Evolutionary conservation across 2,888 invertebrate species (phyloP).

Genomic region (Uropetala carovei): DNA sequence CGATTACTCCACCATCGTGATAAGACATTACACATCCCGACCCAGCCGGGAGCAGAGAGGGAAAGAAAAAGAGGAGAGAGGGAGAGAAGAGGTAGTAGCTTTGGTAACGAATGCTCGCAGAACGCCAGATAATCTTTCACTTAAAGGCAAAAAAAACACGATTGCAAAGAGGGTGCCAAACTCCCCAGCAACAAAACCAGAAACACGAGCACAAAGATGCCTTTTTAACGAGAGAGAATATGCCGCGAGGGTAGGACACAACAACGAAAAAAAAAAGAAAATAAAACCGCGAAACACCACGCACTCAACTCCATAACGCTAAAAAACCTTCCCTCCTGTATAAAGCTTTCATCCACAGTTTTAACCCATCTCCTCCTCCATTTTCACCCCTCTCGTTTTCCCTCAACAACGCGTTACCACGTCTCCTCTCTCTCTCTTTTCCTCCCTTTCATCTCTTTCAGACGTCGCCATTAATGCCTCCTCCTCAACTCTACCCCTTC

Average conservation of each 20-base stretch:
- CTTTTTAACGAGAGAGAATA: neutral
- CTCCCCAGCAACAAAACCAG: neutral
- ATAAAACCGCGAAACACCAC: neutral
- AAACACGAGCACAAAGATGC: neutral
- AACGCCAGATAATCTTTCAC: neutral
- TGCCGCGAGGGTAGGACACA: neutral
- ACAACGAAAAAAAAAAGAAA: neutral
- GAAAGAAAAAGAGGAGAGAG: neutral
- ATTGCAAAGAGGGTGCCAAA: neutral
- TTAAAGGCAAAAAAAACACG: neutral
- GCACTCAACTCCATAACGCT: slow-evolving; percentile 1
- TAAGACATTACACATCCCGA: neutral
- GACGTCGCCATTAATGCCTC: neutral
- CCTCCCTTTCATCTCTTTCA: neutral
- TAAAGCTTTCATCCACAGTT: slow-evolving; percentile 18
- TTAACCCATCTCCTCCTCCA: neutral
- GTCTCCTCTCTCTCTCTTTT: neutral
- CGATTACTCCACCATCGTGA: slow-evolving; percentile 1
- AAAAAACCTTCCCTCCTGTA: neutral
- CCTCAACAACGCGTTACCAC: neutral
- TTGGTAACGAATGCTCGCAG: neutral
- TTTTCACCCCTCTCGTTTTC: neutral
- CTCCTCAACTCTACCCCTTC: neutral
- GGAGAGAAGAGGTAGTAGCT: neutral
- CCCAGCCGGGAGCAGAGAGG: neutral